Evolutionary conservation across 2,888 invertebrate genomes (phyloP), one percentile per base, ranked within the genome.

Genomic region (Thera britannica): DNA sequence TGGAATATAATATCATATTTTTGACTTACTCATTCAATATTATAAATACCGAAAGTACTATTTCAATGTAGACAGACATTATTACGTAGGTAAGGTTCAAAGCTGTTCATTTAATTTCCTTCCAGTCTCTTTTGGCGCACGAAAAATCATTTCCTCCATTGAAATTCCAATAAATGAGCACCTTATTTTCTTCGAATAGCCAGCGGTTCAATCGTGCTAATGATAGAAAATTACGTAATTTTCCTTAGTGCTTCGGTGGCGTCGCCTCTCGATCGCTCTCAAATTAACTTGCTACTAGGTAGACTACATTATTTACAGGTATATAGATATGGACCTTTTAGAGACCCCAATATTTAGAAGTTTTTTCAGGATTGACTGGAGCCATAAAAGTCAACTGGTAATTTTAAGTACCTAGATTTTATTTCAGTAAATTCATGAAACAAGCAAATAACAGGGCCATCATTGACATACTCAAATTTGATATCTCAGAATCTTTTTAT

Each of bases 151-250:
- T 64, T 59, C 65, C 58, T 62, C 69, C 70, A 74, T 72, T 68
- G 65, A 72, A 68, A 70, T 70, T 67, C 65, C 62, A 48, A 69
- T 70, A 66, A 72, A 73, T 57, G 59, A 51, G 51, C 62, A 61
- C 63, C 71, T 65, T 72, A 68, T 70, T 70, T 70, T 67, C 38
- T 58, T 64, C 57, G 58, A 69, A 72, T 68, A 70, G 61, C 68
- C 66, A 64, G 66, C 65, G 69, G 62, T 70, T 71, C 77, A 63
- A 69, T 65, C 67, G 58, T 75, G 77, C 79, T 85, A 86, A 85
- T 86, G 83, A 83, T 79, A 80, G 77, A 68, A 85, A 86, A 83
- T 87, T 86, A 83, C 80, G 79, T 85, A 80, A 86, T 86, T 83
- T 82, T 79, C 79, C 34, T 63, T 48, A 62, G 60, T 54, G 63